Evolutionary conservation across 2,797 vertebrate species (phyloP).

Genomic region (Myotis vivesi): DNA sequence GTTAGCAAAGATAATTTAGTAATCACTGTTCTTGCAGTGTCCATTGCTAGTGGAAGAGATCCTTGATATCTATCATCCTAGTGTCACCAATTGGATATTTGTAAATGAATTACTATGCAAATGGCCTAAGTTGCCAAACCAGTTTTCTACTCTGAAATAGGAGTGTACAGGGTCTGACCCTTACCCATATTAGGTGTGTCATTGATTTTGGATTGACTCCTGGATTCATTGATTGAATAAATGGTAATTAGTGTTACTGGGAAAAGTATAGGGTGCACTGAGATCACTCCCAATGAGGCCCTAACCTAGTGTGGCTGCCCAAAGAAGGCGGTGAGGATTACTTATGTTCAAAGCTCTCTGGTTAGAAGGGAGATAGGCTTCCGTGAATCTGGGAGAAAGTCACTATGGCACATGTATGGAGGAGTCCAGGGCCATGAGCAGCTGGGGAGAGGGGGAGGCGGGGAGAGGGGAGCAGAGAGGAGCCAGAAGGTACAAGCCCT

Average conservation of each 20-base stretch:
- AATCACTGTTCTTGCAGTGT: background rate
- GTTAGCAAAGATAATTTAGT: conserved; percentile 28
- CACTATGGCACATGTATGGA: background rate
- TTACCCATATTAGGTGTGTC: background rate
- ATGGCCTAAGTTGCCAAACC: background rate
- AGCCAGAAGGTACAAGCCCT: background rate
- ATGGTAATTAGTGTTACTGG: background rate
- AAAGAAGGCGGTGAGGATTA: background rate
- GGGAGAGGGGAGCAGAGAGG: background rate
- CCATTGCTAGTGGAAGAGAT: background rate
- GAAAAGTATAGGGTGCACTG: background rate
- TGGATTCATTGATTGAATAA: background rate
- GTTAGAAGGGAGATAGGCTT: background rate
- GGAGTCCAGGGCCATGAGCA: background rate
- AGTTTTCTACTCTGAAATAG: background rate
- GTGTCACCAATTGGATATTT: background rate
- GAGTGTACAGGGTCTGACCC: background rate
- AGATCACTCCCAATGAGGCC: background rate
- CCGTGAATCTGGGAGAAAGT: background rate
- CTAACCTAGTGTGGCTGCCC: background rate
- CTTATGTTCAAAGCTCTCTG: background rate
- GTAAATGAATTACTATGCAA: background rate
- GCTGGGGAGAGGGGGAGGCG: accelerated
- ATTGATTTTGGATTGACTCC: background rate
- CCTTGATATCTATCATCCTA: background rate